phyloP scores from a whole-genome alignment of 1,140 invertebrate species.

The Tribolium castaneum region DNA sequence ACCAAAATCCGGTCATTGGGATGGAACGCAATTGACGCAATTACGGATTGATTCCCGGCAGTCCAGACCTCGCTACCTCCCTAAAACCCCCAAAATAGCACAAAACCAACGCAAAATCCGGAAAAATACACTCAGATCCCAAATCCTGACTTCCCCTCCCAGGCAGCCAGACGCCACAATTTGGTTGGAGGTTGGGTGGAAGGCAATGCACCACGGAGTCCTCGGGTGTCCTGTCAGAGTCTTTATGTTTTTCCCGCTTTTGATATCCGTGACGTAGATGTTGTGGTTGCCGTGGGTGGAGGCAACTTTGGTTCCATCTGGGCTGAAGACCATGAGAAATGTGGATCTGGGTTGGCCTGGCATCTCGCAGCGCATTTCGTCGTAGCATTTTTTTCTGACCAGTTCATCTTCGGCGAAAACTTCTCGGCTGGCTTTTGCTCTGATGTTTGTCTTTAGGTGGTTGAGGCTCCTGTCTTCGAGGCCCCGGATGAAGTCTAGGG shows the following conservation, averaged over 20 bases:
- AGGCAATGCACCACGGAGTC: slow-evolving; percentile 93
- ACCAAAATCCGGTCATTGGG: slow-evolving; percentile 84
- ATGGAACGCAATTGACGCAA: slow-evolving; percentile 89
- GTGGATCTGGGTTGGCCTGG: slow-evolving; percentile 81
- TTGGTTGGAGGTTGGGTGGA: slow-evolving; percentile 87
- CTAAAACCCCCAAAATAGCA: slow-evolving; percentile 63
- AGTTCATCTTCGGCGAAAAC: slow-evolving; percentile 68
- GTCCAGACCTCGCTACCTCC: slow-evolving; percentile 89
- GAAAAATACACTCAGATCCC: slow-evolving; percentile 86
- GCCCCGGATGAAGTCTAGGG: slow-evolving; percentile 49
- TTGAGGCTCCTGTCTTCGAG: slow-evolving; percentile 49
- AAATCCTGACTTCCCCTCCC: slow-evolving; percentile 89
- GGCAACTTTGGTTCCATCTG: slow-evolving; percentile 86
- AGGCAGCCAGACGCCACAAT: slow-evolving; percentile 90
- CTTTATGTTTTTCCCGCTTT: slow-evolving; percentile 82
- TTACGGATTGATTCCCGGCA: slow-evolving; percentile 76
- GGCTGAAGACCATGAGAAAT: slow-evolving; percentile 88
- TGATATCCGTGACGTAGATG: slow-evolving; percentile 88
- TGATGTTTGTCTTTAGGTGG: slow-evolving; percentile 40
- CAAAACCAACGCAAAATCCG: not conserved
- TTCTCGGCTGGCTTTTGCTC: slow-evolving; percentile 59
- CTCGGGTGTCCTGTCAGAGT: slow-evolving; percentile 86
- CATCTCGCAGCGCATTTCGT: slow-evolving; percentile 75
- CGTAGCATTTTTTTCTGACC: slow-evolving; percentile 64
- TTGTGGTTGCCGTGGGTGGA: slow-evolving; percentile 93